Base-by-base conservation (phyloP, 2,113 vertebrate species). In the Stictonetta naevosa region DNA sequence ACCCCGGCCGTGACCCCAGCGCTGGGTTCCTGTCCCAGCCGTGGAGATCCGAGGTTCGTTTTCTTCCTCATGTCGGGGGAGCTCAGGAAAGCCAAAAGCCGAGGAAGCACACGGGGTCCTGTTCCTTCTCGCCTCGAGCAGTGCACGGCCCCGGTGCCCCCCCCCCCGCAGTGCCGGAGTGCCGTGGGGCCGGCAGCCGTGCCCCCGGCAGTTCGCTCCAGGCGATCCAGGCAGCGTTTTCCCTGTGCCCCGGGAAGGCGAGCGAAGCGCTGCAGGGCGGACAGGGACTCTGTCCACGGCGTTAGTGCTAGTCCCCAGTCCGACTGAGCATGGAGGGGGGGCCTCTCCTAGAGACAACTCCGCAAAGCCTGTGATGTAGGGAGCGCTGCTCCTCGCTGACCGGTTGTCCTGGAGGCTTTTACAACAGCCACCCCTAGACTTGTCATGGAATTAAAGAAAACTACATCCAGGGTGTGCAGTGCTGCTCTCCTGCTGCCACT, bases 371-470 rank as follows among this genome's bases (percentile, higher is more conserved):
- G 76, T 44, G 73, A 93, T 94, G 95, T 17, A 74, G 62, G 89
- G 72, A 52, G 62, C 33, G 94, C 69, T 48, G 73, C 22, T 46
- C 8, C 26, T 26, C 42, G 58, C 62, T 38, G 21, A 8, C 3
- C 67, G 25, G 4, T 36, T 81, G 79, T 92, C 72, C 79, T 55
- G 34, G 79, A 73, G 63, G 55, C 8, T 13, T 66, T 83, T 56
- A 71, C 69, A 40, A 14, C 90, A 18, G 83, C 83, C 90, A 19
- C 73, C 75, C 83, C 48, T 67, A 64, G 50, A 44, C 90, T 92
- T 81, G 96, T 85, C 95, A 98, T 98, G 98, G 98, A 98, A 94
- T 72, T 97, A 87, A 93, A 87, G 62, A 97, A 83, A 94, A 58
- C 97, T 82, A 76, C 95, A 72, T 68, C 97, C 85, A 95, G 97